Base-by-base conservation (phyloP, 2,113 vertebrate species). In the Corynorhinus townsendii region DNA sequence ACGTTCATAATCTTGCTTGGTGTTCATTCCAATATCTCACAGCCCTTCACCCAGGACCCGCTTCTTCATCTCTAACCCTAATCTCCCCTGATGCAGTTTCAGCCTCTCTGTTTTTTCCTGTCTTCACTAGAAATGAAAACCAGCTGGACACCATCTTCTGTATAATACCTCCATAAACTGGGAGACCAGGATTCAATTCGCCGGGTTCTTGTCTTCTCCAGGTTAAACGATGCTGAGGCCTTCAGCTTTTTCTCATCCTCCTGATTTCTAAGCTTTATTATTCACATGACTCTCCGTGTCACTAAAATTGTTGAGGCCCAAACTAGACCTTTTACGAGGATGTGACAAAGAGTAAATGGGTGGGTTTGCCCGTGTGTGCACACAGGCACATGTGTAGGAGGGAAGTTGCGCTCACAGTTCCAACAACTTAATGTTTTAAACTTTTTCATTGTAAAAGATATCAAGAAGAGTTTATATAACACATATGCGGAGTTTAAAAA, bases 61-160 rank as follows among this genome's bases (percentile, higher is more conserved):
- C 84, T 75, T 88, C 38, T 86, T 62, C 86, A 43, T 83, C 88
- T 94, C 93, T 68, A 88, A 40, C 90, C 68, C 82, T 93, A 79
- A 96, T 93, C 94, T 95, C 77, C 56, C 95, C 91, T 47, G 85
- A 69, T 95, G 93, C 90, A 96, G 84, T 86, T 90, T 96, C 80
- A 96, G 85, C 68, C 90, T 86, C 92, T 91, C 14, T 10, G 24
- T 22, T 66, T 80, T 17, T 62, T 56, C 20, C 95, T 94, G 69
- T 96, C 95, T 96, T 97, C 97, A 92, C 69, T 54, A 68, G 79
- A 97, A 97, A 97, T 97, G 96, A 97, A 96, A 97, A 97, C 47
- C 95, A 97, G 95, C 95, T 96, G 96, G 90, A 86, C 90, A 92
- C 56, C 75, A 75, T 93, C 95, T 94, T 91, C 87, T 56, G 76